Base-by-base conservation (phyloP, 2,113 vertebrate species). In the Tupaia chinensis region DNA sequence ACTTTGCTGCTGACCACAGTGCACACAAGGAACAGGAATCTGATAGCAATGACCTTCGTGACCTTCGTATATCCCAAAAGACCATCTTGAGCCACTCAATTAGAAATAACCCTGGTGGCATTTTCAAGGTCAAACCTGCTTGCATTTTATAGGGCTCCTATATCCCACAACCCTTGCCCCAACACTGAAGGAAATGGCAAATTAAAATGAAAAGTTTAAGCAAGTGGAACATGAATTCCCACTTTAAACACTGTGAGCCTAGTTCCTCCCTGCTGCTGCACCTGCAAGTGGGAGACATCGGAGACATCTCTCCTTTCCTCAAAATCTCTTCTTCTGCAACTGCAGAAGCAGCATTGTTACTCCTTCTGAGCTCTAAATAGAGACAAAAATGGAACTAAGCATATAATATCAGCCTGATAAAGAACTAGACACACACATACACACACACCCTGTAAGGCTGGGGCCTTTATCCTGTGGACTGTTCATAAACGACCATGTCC, bases 231-330 rank as follows among this genome's bases (percentile, higher is more conserved):
- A 13, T 4, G 16, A 89, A 22, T 29, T 44, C 3, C 22, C 65
- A 19, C 3, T 11, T 13, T 34, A 61, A 81, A 65, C 16, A 3
- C 12, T 8, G 11, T 34, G 19, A 25, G 5, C 61, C 20, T 53
- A 19, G 0, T 22, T 56, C 6, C 10, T 74, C n/a, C 17, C 3
- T 15, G 16, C 13, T 16, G 4, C 4, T 34, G 5, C 23, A 16
- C 7, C 12, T n/a, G 44, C 23, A 85, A 20, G 14, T 27, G 61
- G 25, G 29, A 11, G 34, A 29, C 11, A 9, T 7, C 44, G 32
- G 13, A 44, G 44, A 3, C 44, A 44, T 44, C 44, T 44, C 3
- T 44, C 44, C 44, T 44, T 44, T 69, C 61, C 19, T 82, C 56
- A 72, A 81, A 74, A 20, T 12, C 6, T 32, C n/a, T 78, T 60